phyloP scores from a whole-genome alignment of 2,888 invertebrate species.

The Nephrotoma flavescens region DNA sequence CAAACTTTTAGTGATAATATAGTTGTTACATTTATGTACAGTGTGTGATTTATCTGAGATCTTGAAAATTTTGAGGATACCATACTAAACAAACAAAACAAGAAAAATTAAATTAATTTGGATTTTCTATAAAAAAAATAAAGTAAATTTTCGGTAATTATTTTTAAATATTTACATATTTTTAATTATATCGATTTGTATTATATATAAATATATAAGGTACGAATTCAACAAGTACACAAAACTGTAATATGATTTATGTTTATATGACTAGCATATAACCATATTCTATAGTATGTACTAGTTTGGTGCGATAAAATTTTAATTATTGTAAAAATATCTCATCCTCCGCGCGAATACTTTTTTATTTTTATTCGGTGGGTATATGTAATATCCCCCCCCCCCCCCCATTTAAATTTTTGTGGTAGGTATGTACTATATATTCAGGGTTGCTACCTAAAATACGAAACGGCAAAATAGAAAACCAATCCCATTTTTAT shows the following conservation, averaged over 20 bases:
- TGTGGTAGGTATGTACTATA: not conserved
- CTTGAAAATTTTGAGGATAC: not conserved
- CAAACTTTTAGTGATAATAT: not conserved
- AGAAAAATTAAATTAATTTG: not conserved
- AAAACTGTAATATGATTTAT: not conserved
- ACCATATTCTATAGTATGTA: not conserved
- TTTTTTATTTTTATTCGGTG: not conserved
- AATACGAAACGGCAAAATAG: not conserved
- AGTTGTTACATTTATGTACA: not conserved
- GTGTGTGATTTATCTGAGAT: not conserved
- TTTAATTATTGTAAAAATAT: not conserved
- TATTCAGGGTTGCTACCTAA: not conserved
- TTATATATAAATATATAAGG: not conserved
- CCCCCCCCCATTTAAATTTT: not conserved
- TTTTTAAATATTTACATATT: not conserved
- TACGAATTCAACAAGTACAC: not conserved
- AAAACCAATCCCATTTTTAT: not conserved
- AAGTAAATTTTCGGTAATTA: not conserved
- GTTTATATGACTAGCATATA: not conserved
- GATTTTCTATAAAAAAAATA: not conserved
- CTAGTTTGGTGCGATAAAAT: not conserved
- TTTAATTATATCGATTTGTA: not conserved
- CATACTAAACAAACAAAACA: not conserved
- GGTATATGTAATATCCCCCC: not conserved
- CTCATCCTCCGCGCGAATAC: not conserved